phyloP scores from a whole-genome alignment of 2,797 vertebrate species.

The Urocyon cinereoargenteus region DNA sequence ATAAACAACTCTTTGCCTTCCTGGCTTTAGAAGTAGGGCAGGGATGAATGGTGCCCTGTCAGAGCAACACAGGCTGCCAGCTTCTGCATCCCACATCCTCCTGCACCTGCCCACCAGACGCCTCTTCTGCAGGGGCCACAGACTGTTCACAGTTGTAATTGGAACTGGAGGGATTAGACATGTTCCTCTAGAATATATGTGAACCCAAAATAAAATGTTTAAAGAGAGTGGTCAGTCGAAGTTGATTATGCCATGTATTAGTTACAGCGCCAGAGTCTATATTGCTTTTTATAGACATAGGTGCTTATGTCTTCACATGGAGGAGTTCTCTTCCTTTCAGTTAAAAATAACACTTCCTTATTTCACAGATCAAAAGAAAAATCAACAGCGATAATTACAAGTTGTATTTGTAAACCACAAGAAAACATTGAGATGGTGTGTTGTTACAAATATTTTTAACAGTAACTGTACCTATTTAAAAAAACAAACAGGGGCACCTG shows the following conservation, averaged over 20 bases:
- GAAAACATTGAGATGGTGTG: not conserved
- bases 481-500: not conserved
- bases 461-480: not conserved
- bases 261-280: not conserved
- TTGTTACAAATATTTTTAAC: conserved; percentile 10
- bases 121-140: not conserved
- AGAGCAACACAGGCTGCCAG: not conserved
- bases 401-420: conserved; percentile 34
- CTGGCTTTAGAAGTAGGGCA: not conserved
- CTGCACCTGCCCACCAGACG: not conserved
- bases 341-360: conserved; percentile 32
- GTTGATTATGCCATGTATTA: not conserved
- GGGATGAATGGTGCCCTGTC: not conserved
- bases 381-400: not conserved
- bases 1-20: not conserved
- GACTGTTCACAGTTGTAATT: not conserved
- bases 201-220: conserved; percentile 29
- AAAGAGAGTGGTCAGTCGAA: not conserved
- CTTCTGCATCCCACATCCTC: not conserved
- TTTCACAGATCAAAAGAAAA: conserved; percentile 36
- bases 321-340: not conserved
- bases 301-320: not conserved
- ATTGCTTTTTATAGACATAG: not conserved
- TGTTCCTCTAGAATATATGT: not conserved
- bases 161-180: not conserved